A percentile compares a stretch with the other conserved stretches of the same genome.
Evolutionary conservation across 2,888 invertebrate species (phyloP).

Genomic region (Pterostichus madidus): DNA sequence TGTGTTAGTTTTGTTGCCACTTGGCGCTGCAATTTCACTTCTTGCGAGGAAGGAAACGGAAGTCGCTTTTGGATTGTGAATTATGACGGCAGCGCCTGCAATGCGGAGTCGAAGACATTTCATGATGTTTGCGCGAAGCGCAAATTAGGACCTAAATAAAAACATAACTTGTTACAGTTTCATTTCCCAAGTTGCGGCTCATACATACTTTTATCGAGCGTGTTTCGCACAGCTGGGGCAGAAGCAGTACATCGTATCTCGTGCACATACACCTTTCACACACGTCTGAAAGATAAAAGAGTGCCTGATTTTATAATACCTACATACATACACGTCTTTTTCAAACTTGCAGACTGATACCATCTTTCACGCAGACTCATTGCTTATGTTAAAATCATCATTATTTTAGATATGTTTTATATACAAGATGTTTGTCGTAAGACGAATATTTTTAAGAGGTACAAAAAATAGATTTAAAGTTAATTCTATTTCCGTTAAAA

Average conservation of each 20-base stretch:
- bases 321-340: conserved; percentile 23
- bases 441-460: too few species aligned
- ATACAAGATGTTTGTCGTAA: too few species aligned
- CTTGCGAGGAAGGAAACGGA: conserved; percentile 55
- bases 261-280: neutral
- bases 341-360: conserved; percentile 2
- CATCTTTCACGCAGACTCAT: too few species aligned
- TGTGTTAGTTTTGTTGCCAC: conserved; percentile 49
- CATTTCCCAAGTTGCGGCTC: conserved; percentile 19
- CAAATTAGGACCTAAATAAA: conserved; percentile 60
- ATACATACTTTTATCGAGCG: conserved; percentile 34
- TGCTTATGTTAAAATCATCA: neutral
- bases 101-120: conserved; percentile 60
- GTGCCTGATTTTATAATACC: conserved; percentile 31
- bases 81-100: conserved; percentile 60
- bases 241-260: too few species aligned
- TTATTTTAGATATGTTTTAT: conserved; percentile 1
- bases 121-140: conserved; percentile 56
- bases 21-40: conserved; percentile 57
- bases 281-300: conserved; percentile 31
- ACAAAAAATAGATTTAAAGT: too few species aligned
- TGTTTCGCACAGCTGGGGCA: conserved; percentile 19
- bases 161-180: conserved; percentile 53
- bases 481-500: too few species aligned
- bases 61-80: conserved; percentile 58